Evolutionary conservation across 2,888 invertebrate species (phyloP), one percentile per base, ranked within the genome.

Genomic region (Pedicia rivosa): DNA sequence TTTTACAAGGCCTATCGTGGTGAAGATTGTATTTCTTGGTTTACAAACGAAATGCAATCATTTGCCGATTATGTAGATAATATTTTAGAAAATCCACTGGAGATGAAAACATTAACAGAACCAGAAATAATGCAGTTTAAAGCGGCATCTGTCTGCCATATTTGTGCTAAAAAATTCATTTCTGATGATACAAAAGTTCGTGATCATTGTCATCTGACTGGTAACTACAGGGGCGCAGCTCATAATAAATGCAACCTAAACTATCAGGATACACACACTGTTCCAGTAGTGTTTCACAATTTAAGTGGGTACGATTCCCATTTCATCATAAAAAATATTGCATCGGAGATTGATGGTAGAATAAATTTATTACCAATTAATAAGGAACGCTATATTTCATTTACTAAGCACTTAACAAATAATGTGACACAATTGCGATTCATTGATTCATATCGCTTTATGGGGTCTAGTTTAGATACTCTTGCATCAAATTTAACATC

Each of bases 131-230:
- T 5, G 8, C 8, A 13, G 13, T 30, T 30, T 33, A 2, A 36
- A n/a, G 31, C 29, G 6, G 39, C 41, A 16, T 28, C 20, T 7
- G 36, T 36, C 7, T 45, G 45, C 25, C 39, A 41, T 24, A 41
- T 43, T 26, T 44, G 40, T 24, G 38, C 35, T 16, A 39, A 38
- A 36, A 3, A 13, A 12, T 22, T 31, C 19, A 14, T 14, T n/a
- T n/a, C 22, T 14, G 15, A 35, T 15, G 37, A 37, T 24, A 22
- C 25, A 10, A 38, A 37, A 22, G 42, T 42, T 14, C 40, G 37
- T 10, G 42, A 47, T 36, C 44, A 47, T 24, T 38, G 27, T 16
- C 46, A 46, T 29, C 22, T 46, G 3, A 41, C 41, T 22, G 41
- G 40, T 5, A 40, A 37, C 13, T 46, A 26, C 22, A 20, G 34